Percentiles rank a stretch among this genome's conserved stretches.
phyloP scores from a whole-genome alignment of 2,113 vertebrate species.

The Centropus unirufus region DNA sequence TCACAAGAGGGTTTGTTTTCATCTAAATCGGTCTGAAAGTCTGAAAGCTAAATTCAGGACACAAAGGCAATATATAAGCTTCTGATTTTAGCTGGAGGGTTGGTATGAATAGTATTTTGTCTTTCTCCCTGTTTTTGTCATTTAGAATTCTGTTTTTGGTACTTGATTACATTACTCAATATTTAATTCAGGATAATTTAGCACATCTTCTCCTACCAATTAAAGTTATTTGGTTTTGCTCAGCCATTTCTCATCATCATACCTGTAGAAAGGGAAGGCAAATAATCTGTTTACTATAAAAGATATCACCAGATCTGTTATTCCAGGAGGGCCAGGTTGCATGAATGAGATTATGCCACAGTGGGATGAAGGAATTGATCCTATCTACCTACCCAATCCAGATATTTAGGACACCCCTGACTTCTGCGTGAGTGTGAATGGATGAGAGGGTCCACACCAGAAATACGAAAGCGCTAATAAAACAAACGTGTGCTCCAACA shows the following conservation, averaged over 20 bases:
- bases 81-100: not conserved
- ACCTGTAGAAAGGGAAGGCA: not conserved
- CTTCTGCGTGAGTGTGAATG: not conserved
- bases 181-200: constrained; percentile 10
- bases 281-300: not conserved
- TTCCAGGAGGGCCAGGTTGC: not conserved
- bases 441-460: not conserved
- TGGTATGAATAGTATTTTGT: not conserved
- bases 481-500: not conserved
- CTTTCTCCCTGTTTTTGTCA: not conserved
- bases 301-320: not conserved
- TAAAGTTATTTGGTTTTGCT: constrained; percentile 11
- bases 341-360: not conserved
- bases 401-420: not conserved
- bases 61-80: not conserved
- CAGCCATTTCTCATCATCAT: not conserved
- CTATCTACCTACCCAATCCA: not conserved
- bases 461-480: not conserved
- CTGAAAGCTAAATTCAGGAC: not conserved
- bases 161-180: not conserved
- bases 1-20: not conserved
- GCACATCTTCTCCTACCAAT: not conserved
- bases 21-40: not conserved
- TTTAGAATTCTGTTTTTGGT: constrained; percentile 15
- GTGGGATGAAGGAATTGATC: not conserved